These are phyloP conservation scores for Larimichthys polyactis DNA, from an alignment of 2,113 vertebrate genomes.

Conservation along the genomic window DNA sequence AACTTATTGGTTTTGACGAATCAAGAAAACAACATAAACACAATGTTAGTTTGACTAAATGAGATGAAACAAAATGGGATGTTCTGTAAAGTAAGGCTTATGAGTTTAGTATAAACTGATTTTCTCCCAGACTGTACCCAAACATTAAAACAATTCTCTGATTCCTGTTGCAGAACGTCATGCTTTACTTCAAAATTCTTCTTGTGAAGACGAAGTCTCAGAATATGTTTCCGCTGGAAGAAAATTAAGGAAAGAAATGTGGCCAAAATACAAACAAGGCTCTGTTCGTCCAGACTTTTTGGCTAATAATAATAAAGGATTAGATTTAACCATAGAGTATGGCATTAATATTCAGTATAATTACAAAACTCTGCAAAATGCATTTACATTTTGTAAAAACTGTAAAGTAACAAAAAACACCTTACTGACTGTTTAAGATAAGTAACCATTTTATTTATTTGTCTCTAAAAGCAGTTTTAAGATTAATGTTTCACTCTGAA, in stretches of 20 bases:
- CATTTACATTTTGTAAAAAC: neutral
- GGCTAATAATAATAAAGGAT: neutral
- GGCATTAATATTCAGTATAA: neutral
- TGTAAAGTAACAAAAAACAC: neutral
- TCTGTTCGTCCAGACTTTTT: neutral
- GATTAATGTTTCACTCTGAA: neutral
- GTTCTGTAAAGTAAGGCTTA: neutral
- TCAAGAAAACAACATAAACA: neutral
- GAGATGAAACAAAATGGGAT: neutral
- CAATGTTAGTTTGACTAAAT: neutral
- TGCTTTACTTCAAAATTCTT: neutral
- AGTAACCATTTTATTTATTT: neutral
- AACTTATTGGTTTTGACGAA: too few relatives aligned
- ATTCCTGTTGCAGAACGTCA: neutral
- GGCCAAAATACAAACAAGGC: constrained; percentile 2
- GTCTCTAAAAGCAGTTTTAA: too few relatives aligned
- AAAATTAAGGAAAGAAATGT: neutral
- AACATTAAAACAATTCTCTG: neutral
- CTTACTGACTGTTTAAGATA: neutral
- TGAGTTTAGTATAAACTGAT: too few relatives aligned
- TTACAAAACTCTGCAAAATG: neutral
- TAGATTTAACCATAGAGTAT: neutral
- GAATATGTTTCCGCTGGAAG: neutral
- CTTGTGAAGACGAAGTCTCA: neutral
- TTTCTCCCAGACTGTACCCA: neutral